These are phyloP conservation scores for Tapirus terrestris DNA, from an alignment of 2,113 vertebrate genomes.

Conservation along the genomic window DNA sequence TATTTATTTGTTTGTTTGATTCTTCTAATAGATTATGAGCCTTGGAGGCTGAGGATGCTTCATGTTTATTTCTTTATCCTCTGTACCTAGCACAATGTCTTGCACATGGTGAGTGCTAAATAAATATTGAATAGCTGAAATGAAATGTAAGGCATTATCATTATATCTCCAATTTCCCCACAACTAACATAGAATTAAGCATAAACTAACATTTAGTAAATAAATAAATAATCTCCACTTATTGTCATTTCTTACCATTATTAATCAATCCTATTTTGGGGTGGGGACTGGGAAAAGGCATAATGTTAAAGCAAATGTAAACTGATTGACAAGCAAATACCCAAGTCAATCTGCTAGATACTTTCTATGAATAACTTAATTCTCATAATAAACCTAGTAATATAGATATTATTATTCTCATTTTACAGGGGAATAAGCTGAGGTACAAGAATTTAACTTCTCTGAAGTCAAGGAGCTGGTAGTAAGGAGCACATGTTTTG, in stretches of 20 bases:
- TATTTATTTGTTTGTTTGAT: not conserved
- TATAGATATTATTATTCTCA: not conserved
- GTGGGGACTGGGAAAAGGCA: not conserved
- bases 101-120: not conserved
- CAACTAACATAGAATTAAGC: not conserved
- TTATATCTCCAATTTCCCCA: not conserved
- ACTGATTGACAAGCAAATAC: not conserved
- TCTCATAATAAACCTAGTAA: not conserved
- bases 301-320: not conserved
- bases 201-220: not conserved
- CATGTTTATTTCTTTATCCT: not conserved
- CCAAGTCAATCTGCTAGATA: not conserved
- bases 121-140: not conserved
- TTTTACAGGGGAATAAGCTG: not conserved
- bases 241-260: not conserved
- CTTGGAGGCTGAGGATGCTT: not conserved
- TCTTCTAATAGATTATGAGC: not conserved
- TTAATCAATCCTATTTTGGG: not conserved
- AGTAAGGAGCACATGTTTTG: not conserved
- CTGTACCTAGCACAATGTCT: not conserved
- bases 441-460: not conserved
- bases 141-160: not conserved
- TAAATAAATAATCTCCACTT: not conserved
- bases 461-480: not conserved
- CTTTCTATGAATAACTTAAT: not conserved